Evolutionary conservation across 1,140 invertebrate genomes (phyloP).

Genomic region (Temnothorax longispinosus): DNA sequence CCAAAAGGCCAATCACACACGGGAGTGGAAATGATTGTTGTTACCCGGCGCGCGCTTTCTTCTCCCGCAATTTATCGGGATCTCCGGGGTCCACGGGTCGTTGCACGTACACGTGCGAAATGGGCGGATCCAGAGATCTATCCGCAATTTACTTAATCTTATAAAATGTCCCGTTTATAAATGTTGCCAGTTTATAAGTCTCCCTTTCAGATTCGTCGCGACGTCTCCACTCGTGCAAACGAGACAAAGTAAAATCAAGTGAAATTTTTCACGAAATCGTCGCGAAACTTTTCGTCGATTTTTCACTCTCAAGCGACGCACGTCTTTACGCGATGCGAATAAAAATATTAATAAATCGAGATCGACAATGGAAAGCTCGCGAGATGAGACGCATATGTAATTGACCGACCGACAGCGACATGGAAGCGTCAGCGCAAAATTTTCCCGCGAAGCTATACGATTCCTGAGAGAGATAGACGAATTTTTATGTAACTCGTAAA

Average conservation of each 20-base stretch:
- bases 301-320: neutral
- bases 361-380: neutral
- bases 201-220: neutral
- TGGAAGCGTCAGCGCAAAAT: neutral
- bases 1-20: constrained; percentile 26
- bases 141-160: constrained; percentile 9
- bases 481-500: constrained; percentile 55
- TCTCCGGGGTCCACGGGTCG: neutral
- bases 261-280: neutral
- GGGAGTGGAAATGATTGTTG: constrained; percentile 12
- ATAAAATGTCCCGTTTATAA: neutral
- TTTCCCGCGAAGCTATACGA: neutral
- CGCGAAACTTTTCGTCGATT: constrained; percentile 7
- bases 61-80: neutral
- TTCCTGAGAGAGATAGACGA: constrained; percentile 5
- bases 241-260: neutral
- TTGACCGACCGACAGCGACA: neutral
- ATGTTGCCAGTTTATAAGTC: neutral
- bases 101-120: constrained; percentile 22
- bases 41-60: neutral
- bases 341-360: neutral
- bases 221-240: neutral
- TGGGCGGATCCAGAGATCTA: neutral
- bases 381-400: neutral
- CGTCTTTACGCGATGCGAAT: neutral